Conservation (phyloP, 2,113 vertebrate genomes). For the Herpailurus yagouaroundi region DNA sequence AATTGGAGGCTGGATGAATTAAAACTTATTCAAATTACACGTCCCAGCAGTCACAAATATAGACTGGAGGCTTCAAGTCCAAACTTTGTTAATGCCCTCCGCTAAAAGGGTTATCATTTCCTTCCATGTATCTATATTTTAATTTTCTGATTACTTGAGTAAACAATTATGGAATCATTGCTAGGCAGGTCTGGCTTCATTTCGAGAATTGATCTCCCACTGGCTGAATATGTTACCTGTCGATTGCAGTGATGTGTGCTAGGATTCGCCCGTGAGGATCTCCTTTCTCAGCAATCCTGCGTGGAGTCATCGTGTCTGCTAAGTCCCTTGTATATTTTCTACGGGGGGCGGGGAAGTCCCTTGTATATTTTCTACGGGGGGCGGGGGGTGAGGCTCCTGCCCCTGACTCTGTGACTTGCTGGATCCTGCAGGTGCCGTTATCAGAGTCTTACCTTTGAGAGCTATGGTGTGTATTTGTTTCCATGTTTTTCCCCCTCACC, state of each 20-base stretch:
- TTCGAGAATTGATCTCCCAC: not conserved
- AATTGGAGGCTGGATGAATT: conserved; percentile 39
- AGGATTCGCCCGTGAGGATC: fast-evolving
- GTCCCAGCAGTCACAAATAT: not conserved
- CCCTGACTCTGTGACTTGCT: not conserved
- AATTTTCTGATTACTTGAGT: not conserved
- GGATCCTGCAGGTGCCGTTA: not conserved
- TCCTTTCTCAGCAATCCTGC: too few species aligned
- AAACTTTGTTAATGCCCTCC: not conserved
- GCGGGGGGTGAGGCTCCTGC: not conserved
- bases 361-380: not conserved
- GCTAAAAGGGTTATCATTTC: not conserved
- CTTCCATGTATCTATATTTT: not conserved
- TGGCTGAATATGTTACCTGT: not conserved
- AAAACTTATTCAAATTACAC: conserved; percentile 33
- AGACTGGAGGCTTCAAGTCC: not conserved
- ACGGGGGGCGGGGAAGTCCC: not conserved
- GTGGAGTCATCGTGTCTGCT: fast-evolving
- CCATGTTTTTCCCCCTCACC: not conserved
- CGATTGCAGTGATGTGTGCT: too few species aligned
- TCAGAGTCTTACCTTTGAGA: not conserved
- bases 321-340: not conserved
- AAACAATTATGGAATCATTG: not conserved
- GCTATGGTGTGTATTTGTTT: not conserved
- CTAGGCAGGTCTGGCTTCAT: not conserved